phyloP scores from a whole-genome alignment of 2,113 vertebrate genomes.

The Monopterus albus region DNA sequence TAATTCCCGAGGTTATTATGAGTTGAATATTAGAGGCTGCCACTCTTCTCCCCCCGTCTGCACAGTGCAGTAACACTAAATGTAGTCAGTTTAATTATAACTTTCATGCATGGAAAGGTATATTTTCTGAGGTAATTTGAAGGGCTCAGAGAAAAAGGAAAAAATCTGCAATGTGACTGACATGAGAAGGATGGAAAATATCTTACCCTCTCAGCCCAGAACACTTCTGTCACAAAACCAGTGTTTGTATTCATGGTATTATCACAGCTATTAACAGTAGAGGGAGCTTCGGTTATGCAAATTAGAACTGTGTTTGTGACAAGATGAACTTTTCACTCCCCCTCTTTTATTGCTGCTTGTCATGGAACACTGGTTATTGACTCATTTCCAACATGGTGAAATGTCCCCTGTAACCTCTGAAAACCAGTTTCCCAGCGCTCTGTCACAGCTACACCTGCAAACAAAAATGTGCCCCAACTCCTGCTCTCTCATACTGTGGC shows the following conservation, averaged over 20 bases:
- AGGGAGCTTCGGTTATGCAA: constrained; percentile 72
- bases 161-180: constrained; percentile 50
- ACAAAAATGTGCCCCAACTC: constrained; percentile 34
- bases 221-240: constrained; percentile 40
- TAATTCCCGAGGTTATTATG: constrained; percentile 73
- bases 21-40: constrained; percentile 74
- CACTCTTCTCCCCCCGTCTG: constrained; percentile 54
- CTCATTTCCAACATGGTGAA: constrained; percentile 55
- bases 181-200: constrained; percentile 49
- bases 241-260: constrained; percentile 49
- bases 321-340: constrained; percentile 66
- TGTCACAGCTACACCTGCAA: constrained; percentile 29
- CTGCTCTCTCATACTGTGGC: constrained; percentile 4
- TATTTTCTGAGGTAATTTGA: constrained; percentile 76
- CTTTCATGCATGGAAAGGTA: constrained; percentile 80
- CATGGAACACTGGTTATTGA: constrained; percentile 67
- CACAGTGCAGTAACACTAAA: constrained; percentile 65
- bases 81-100: constrained; percentile 78
- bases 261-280: constrained; percentile 69
- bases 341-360: constrained; percentile 60
- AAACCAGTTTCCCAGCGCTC: constrained; percentile 33
- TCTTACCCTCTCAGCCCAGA: constrained; percentile 38
- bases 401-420: constrained; percentile 52
- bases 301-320: constrained; percentile 60
- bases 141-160: constrained; percentile 49